Evolutionary conservation across 2,888 invertebrate genomes (phyloP), one percentile per base, ranked within the genome.

Genomic region (Spicauda simplicius): DNA sequence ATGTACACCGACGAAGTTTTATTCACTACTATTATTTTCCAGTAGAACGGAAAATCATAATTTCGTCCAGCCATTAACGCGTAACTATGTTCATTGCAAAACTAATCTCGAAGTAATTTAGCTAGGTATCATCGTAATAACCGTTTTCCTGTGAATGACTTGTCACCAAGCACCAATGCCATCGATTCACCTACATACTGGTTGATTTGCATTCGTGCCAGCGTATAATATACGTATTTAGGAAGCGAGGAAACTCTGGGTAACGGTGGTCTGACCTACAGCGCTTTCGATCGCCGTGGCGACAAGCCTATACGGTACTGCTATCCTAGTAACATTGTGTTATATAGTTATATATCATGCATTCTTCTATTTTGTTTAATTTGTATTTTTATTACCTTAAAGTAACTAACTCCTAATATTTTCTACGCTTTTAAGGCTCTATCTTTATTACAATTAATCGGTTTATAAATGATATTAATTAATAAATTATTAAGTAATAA

Each of bases 121-220:
- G 59, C 45, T 2, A 30, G 58, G 41, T 57, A 48, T 64, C 18
- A 66, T 67, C 52, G 16, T 67, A 64, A 70, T 71, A 64, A 69
- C 67, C 60, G 64, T 68, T 69, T 68, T 64, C 64, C 65, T 69
- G 56, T 12, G 52, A 25, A 25, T 25, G 25, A 67, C 65, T 73
- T 73, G 69, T 33, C 54, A 48, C 33, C 50, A 3, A 16, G 53
- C 67, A 74, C 71, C 72, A 59, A 54, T 53, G 61, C 75, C 72
- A 76, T 74, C 76, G 78, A 78, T 79, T 80, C 74, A 82, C 84
- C 84, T 80, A 81, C 77, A 83, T 84, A 82, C 83, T 73, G 77
- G 81, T 78, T 84, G 81, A 90, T 91, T 90, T 86, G 81, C 86
- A 91, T 90, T 80, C 81, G 77, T 76, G 76, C 75, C 80, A 77